Conservation (phyloP, 1,140 invertebrate species). For the Stegodyphus dumicola region DNA sequence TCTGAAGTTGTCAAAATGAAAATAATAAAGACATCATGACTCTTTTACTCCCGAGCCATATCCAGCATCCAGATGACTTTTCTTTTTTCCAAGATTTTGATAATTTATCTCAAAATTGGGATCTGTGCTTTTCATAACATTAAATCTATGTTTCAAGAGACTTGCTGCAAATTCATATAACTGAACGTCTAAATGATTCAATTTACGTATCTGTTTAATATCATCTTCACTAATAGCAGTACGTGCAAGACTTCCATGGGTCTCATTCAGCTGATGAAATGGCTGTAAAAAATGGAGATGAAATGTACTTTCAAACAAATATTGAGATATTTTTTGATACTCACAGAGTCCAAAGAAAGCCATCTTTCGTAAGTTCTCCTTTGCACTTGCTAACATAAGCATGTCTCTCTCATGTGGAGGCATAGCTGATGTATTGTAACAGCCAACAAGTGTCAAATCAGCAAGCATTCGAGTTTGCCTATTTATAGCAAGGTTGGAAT, state of each 20-base stretch:
- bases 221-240: constrained; percentile 79
- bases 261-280: constrained; percentile 91
- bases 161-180: constrained; percentile 89
- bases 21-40: constrained; percentile 18
- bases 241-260: constrained; percentile 82
- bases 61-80: not conserved
- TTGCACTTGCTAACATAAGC: constrained; percentile 92
- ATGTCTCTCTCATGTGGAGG: constrained; percentile 74
- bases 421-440: constrained; percentile 90
- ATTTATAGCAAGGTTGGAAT: constrained; percentile 93
- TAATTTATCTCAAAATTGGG: constrained; percentile 36
- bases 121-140: constrained; percentile 36
- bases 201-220: constrained; percentile 78
- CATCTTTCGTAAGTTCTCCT: constrained; percentile 92
- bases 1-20: no score
- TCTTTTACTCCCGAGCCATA: constrained; percentile 39
- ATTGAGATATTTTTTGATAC: constrained; percentile 92
- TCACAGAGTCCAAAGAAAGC: constrained; percentile 98
- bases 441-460: constrained; percentile 92
- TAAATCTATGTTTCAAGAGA: constrained; percentile 40
- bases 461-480: constrained; percentile 97
- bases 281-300: constrained; percentile 88
- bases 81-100: constrained; percentile 47
- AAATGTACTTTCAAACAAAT: constrained; percentile 98
- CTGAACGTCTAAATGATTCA: constrained; percentile 92